Base-by-base conservation (phyloP, 2,888 invertebrate genomes). In the Marronus borbonicus region DNA sequence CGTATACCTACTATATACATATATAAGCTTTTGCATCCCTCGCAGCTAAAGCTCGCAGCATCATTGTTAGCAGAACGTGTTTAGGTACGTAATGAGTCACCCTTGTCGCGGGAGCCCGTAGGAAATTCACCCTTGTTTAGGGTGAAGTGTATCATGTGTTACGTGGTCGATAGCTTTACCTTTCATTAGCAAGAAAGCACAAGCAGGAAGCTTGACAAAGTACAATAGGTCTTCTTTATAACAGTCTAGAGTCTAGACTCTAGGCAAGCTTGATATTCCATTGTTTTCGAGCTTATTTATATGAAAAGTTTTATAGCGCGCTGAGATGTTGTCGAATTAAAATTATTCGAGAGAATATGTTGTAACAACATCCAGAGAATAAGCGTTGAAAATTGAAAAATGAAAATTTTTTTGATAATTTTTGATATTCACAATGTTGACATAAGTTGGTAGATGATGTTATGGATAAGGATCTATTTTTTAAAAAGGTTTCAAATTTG, bases 81-180 rank as follows among this genome's bases (percentile, higher is more conserved):
- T 62, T 62, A 62, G 62, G 14, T 62, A 62, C 31, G 24, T 60
- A 60, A 49, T 74, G 72, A 74, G 60, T 74, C 72, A 74, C 72
- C 72, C 72, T 74, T 60, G 68, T 50, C 44, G 72, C 39, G 39
- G 44, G 58, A 44, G 58, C 72, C 58, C 72, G 55, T 74, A 74
- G 72, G 39, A 74, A 60, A 74, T 60, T 74, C 44, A 74, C 72
- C 72, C 72, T 74, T 39, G 44, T 60, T 31, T 49, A n/a, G 72
- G 72, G 72, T 62, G 44, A 74, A 74, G 58, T 74, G 44, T 58
- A 60, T 74, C 60, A 74, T 74, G 72, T 72, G 24, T 72, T 74
- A 74, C 72, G n/a, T 74, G 60, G 72, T 74, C 60, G 72, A 74
- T 74, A 60, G 58, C 60, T 74, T 74, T 74, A 60, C 72, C 72